Conservation (phyloP, 2,113 vertebrate species). For the Lophochroa leadbeateri region DNA sequence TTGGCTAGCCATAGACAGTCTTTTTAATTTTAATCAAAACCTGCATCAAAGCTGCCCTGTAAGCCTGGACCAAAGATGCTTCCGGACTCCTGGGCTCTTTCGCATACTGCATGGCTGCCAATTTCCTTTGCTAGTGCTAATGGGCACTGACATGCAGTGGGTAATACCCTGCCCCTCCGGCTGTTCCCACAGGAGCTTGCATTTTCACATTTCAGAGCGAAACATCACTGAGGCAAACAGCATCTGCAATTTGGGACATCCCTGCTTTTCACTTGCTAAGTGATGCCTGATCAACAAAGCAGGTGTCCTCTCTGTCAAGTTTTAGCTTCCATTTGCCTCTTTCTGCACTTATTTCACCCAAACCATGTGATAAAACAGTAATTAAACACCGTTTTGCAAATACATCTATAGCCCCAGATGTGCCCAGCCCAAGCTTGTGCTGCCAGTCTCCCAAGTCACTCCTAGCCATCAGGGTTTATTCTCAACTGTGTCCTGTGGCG, state of each 20-base stretch:
- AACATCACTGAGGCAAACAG: background rate
- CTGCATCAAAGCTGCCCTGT: background rate
- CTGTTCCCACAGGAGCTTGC: background rate
- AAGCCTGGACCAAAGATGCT: background rate
- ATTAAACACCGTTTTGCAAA: background rate
- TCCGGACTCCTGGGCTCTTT: background rate
- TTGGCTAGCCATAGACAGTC: background rate
- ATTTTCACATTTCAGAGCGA: background rate
- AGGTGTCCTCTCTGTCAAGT: background rate
- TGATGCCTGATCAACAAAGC: background rate
- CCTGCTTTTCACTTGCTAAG: background rate
- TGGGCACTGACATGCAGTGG: too few relatives aligned
- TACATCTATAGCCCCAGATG: background rate
- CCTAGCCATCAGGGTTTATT: background rate
- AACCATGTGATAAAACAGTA: background rate
- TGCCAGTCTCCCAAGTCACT: background rate
- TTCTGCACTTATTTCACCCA: background rate
- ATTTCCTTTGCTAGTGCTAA: background rate
- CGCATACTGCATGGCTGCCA: rapidly evolving
- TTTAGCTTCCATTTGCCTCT: background rate
- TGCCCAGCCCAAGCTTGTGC: background rate
- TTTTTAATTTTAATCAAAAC: background rate
- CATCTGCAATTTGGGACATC: background rate
- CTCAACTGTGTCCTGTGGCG: background rate
- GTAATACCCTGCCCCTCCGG: background rate